phyloP scores from a whole-genome alignment of 2,113 vertebrate species.

The Syngnathus typhle region DNA sequence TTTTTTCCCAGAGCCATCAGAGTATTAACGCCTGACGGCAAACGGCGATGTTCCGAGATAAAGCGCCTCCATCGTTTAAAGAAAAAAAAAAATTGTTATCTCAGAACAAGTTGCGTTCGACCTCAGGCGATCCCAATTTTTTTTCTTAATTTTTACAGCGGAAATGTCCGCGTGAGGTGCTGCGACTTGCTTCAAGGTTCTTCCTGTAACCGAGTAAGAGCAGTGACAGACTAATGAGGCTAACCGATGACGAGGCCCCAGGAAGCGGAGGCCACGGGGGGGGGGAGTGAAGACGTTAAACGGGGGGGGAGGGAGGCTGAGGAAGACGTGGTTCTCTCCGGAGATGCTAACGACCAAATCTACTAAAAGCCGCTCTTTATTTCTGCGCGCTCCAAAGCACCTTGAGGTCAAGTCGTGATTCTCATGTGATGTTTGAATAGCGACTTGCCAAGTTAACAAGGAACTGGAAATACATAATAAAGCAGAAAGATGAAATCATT shows the following conservation, averaged over 20 bases:
- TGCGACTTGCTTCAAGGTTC: conserved; percentile 44
- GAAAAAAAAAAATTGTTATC: no score
- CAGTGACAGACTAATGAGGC: conserved; percentile 66
- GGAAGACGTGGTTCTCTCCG: not conserved
- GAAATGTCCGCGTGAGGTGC: conserved; percentile 20
- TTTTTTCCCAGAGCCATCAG: not conserved
- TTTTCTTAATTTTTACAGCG: not conserved
- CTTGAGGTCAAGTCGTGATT: conserved; percentile 10
- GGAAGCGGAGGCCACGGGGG: conserved; percentile 32
- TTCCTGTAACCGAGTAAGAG: conserved; percentile 63
- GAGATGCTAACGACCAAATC: not conserved
- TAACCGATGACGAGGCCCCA: conserved; percentile 61
- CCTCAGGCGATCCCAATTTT: not conserved
- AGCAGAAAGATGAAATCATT: not conserved
- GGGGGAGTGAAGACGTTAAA: conserved; percentile 32
- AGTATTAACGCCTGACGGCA: not conserved
- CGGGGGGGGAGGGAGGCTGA: not conserved
- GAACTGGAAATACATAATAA: not conserved
- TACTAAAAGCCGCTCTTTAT: not conserved
- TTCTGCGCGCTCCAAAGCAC: not conserved
- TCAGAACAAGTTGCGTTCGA: not conserved
- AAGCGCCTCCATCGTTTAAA: not conserved
- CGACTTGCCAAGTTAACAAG: conserved; percentile 2
- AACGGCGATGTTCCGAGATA: conserved; percentile 9
- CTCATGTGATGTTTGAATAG: conserved; percentile 6